Evolutionary conservation across 2,797 vertebrate species (phyloP).

Genomic region (Emys orbicularis): DNA sequence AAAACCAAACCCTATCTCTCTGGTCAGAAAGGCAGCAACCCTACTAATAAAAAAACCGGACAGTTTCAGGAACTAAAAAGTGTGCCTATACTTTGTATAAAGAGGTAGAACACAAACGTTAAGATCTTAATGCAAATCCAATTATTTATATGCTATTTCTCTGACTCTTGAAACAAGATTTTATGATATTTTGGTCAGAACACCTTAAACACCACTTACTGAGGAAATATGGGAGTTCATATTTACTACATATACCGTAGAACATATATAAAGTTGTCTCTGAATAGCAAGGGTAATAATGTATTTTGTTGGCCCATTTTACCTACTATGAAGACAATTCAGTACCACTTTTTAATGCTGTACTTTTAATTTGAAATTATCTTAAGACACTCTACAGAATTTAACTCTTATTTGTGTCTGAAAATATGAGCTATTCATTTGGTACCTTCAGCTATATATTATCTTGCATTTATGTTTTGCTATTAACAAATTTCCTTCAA

Average conservation of each 20-base stretch:
- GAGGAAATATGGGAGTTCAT: neutral
- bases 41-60: slow-evolving; percentile 1
- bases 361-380: neutral
- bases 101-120: neutral
- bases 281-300: neutral
- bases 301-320: neutral
- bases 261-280: neutral
- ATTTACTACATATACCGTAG: neutral
- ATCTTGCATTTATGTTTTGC: neutral
- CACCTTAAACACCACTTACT: neutral
- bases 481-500: neutral
- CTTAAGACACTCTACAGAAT: neutral
- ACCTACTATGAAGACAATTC: neutral
- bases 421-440: neutral
- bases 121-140: neutral
- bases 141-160: neutral
- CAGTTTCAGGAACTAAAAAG: neutral
- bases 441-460: neutral
- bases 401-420: neutral
- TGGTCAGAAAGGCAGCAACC: neutral
- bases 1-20: neutral
- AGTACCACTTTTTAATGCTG: neutral
- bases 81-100: neutral
- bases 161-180: neutral
- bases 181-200: neutral